Evolutionary conservation across 2,113 vertebrate genomes (phyloP).

Genomic region (Carassius gibelio): DNA sequence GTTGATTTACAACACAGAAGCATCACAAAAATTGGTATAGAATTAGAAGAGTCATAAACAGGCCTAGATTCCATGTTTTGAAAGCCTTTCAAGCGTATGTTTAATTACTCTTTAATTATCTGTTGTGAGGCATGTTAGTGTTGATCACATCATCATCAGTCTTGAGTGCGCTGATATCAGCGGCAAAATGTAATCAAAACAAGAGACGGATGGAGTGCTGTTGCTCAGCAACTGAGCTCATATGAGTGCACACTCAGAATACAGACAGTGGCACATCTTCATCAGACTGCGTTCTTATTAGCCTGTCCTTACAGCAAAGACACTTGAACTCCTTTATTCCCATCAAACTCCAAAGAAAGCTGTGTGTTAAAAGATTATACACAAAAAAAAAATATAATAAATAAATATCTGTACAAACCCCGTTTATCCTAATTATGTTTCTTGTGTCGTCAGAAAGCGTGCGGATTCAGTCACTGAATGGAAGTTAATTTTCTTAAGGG

Average conservation of each 20-base stretch:
- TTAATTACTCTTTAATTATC: background rate
- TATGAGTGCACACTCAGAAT: too few species aligned
- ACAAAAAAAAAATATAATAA: too few species aligned
- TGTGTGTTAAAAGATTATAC: too few species aligned
- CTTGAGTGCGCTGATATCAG: slow-evolving; percentile 16
- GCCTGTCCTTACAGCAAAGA: too few species aligned
- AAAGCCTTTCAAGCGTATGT: background rate
- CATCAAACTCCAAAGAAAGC: too few species aligned
- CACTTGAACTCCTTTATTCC: too few species aligned
- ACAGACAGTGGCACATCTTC: too few species aligned
- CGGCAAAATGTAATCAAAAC: slow-evolving; percentile 48
- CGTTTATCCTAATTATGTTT: background rate
- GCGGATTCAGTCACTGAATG: background rate
- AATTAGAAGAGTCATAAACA: background rate
- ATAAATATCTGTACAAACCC: background rate
- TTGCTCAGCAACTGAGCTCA: too few species aligned
- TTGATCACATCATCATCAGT: slow-evolving; percentile 23
- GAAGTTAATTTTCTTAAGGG: background rate
- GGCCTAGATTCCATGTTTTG: background rate
- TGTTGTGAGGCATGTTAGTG: slow-evolving; percentile 1
- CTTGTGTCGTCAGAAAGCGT: background rate
- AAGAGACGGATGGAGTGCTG: slow-evolving; percentile 24
- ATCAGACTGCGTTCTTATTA: too few species aligned
- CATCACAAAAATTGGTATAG: background rate
- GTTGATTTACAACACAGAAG: background rate